Base-by-base conservation (phyloP, 1,140 invertebrate species). In the Archivesica marissinica region DNA sequence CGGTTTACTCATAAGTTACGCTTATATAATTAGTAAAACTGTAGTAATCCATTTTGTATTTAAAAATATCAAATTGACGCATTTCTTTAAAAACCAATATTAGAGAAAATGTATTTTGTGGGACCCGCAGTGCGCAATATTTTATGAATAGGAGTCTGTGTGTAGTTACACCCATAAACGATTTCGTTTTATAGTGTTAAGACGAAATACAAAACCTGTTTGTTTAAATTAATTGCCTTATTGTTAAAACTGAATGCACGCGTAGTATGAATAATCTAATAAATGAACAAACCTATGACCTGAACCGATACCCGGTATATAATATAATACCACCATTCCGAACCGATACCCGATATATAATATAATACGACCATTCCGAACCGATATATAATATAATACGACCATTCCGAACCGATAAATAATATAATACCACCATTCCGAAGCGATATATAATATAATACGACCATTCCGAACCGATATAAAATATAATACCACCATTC, bases 121-220 rank as follows among this genome's bases (percentile, higher is more conserved):
- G 59, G 38, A 35, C 30, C 15, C 33, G n/a, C 33, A 33, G 38
- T 4, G 59, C 30, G 28, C 38, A 64, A 33, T 64, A 64, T 64
- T 64, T 6, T 33, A 64, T 64, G 59, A 64, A 64, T n/a, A 35
- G 13, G 30, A 35, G 0, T 9, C 38, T 64, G 33, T 64, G 28
- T 33, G 15, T 64, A 35, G 15, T 64, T 64, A 64, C 13, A 35
- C 20, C 59, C 38, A 33, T 64, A 33, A 3, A 64, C 2, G 4
- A 64, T 64, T 64, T 35, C 2, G 3, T 33, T 35, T 64, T 64
- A 35, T 35, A 9, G 2, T 11, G 15, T 64, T 33, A 64, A 25
- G 30, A 20, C 38, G 59, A 64, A 64, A 64, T 64, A 64, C 59
- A 64, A 64, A 64, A 64, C 59, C 13, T 64, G 38, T 1, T 64